phyloP scores from a whole-genome alignment of 2,888 invertebrate species.

The Sabellastarte sp. region DNA sequence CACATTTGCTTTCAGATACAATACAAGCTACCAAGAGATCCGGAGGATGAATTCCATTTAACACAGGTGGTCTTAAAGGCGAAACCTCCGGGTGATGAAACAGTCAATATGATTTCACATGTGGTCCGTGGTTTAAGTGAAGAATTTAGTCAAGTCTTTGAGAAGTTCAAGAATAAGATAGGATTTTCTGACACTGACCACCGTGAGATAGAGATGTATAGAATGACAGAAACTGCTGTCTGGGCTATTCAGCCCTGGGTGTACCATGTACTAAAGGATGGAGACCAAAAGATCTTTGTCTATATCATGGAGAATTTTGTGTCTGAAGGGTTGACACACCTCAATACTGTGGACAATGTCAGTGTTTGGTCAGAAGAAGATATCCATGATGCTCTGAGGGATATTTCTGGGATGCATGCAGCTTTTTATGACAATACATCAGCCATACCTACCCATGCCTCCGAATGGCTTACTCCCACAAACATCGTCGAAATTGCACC shows the following conservation, averaged over 20 bases:
- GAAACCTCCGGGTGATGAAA: too few species aligned
- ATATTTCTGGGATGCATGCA: not conserved
- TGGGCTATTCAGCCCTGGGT: not conserved
- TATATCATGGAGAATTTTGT: not conserved
- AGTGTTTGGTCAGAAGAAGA: not conserved
- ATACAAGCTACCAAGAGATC: too few species aligned
- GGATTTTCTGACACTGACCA: too few species aligned
- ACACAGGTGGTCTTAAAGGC: too few species aligned
- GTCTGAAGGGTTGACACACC: not conserved
- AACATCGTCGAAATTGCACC: not conserved
- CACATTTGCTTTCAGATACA: too few species aligned
- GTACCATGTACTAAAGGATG: not conserved
- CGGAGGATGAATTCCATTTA: too few species aligned
- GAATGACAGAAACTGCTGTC: too few species aligned
- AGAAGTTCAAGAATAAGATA: too few species aligned
- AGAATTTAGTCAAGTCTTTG: too few species aligned
- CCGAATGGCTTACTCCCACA: not conserved
- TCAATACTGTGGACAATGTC: not conserved
- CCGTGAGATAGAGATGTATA: too few species aligned
- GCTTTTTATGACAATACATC: not conserved
- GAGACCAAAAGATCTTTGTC: not conserved
- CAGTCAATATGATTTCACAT: too few species aligned
- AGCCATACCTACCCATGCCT: not conserved
- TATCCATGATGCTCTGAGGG: not conserved
- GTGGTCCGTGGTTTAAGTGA: too few species aligned